Base-by-base conservation (phyloP, 2,113 vertebrate species). In the Paralichthys olivaceus region DNA sequence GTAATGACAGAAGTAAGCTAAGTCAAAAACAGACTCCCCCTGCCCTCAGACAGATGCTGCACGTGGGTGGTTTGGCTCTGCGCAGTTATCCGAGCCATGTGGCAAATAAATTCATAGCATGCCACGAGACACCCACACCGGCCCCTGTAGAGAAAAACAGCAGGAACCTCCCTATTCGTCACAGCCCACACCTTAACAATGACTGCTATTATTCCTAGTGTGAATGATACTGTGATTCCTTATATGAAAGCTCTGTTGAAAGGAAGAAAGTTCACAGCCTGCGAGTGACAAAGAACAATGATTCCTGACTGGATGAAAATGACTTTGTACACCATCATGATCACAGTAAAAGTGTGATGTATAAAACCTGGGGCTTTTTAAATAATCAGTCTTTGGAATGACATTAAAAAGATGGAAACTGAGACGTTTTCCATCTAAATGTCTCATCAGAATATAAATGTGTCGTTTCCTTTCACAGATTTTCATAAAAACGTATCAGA, bases 41-140 rank as follows among this genome's bases (percentile, higher is more conserved):
- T 75, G 76, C 74, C 81, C 84, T 77, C 79, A 63, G 72, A 87
- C 85, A 84, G 86, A 85, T 72, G 61, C 69, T 69, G 20, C 73
- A 65, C 4, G 89, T 88, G 83, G 90, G 90, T 14, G 75, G 63
- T 51, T 20, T 75, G 82, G 79, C 74, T 66, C 77, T 75, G 77
- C 86, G 84, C 87, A 83, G 87, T 79, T 84, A 89, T 91, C 63
- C 43, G 37, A 91, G 75, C 72, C 81, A 89, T 85, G 89, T 81
- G 23, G 80, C 69, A 85, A 85, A 89, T 73, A 84, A 77, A 92
- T 91, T 89, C 90, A 43, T 80, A 69, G 69, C 90, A 85, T 90
- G 79, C 88, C 87, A 78, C 72, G 60, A 80, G 79, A 81, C 84
- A 72, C 92, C 92, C 86, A 89, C 91, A 47, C 22, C 69, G 63